Conservation (phyloP, 2,797 vertebrate species). For the Limosa lapponica region DNA sequence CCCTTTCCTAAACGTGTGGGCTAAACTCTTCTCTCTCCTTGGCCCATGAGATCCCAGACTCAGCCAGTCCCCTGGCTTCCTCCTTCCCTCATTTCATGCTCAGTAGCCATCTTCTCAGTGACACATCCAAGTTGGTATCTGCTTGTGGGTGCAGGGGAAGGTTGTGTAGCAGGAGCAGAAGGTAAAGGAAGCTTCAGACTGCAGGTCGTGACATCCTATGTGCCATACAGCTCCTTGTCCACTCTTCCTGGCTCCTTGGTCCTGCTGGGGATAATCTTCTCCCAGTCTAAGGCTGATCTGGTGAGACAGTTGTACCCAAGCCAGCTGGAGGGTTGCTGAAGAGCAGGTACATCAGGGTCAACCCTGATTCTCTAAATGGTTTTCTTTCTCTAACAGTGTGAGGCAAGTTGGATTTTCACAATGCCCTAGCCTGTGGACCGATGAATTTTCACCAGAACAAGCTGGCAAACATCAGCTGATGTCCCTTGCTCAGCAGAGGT, state of each 20-base stretch:
- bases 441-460: not conserved
- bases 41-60: not conserved
- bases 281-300: not conserved
- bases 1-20: not conserved
- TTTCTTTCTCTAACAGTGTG: not conserved
- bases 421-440: no score
- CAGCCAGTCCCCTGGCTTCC: not conserved
- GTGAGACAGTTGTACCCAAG: not conserved
- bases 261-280: not conserved
- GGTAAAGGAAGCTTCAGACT: not conserved
- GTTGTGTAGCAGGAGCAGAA: not conserved
- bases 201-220: not conserved
- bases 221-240: not conserved
- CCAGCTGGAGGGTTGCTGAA: not conserved
- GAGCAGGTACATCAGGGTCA: not conserved
- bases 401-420: not conserved
- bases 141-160: not conserved
- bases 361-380: not conserved
- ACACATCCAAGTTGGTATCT: not conserved
- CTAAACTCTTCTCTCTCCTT: not conserved
- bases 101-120: not conserved
- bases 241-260: not conserved
- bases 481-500: rapidly evolving
- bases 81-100: not conserved
- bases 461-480: not conserved